Evolutionary conservation across 2,113 vertebrate species (phyloP), one percentile per base, ranked within the genome.

Genomic region (Elachura formosa): DNA sequence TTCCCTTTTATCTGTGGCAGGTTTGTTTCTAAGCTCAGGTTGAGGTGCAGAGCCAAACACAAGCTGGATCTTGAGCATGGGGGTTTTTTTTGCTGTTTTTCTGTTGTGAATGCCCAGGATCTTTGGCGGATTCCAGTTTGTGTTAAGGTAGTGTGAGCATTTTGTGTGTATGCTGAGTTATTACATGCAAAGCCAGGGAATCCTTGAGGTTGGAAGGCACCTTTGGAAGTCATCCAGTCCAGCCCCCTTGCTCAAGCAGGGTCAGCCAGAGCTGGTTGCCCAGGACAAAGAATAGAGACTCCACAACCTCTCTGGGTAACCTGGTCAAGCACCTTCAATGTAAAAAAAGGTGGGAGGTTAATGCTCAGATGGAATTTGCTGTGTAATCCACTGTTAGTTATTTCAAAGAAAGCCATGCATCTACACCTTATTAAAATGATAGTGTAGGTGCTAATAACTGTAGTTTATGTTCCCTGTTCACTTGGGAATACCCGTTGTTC

Each of bases 91-190:
- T 40, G 36, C 51, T 69, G 15, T 8, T 73, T 17, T 41, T 68
- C 8, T 68, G 3, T 1, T 56, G 81, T 81, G 61, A 69, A 15
- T 45, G 14, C 41, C 36, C 48, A 15, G 45, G 10, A 9, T 12
- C 66, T 73, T 25, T 66, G 8, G 40, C n/a, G 68, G 26, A 45
- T 33, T 86, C 22, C 48, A 31, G n/a, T 83, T 68, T 5, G 4
- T 7, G 6, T 52, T 72, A n/a, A 0, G 0, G n/a, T 33, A 31
- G 16, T 1, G 0, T 1, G 1, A 54, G 62, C 12, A 14, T 63
- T 91, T 84, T 87, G 7, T 63, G 29, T 17, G 25, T 36, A 9
- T 4, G 2, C 41, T 73, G 16, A 33, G 28, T 29, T 33, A 29
- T 20, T 72, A 12, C 3, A 4, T 54, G 13, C 12, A 25, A 19